Conservation (phyloP, 2,888 invertebrate species). For the Pollenia angustigena region DNA sequence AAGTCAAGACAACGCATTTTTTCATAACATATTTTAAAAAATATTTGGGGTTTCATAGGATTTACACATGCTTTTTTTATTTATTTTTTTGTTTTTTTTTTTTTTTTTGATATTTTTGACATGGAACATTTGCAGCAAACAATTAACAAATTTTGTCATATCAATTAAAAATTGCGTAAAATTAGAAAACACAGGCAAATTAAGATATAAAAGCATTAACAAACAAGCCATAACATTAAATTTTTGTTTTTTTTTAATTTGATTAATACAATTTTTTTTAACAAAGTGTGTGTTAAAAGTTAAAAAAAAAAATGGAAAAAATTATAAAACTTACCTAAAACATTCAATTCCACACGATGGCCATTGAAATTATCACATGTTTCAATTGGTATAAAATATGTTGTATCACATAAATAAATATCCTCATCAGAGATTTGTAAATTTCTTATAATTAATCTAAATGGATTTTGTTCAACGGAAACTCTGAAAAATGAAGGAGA, state of each 20-base stretch:
- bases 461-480: constrained; percentile 80
- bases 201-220: constrained; percentile 11
- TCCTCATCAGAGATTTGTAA: constrained; percentile 90
- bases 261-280: constrained; percentile 13
- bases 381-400: constrained; percentile 90
- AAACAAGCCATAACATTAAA: constrained; percentile 39
- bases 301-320: constrained; percentile 11
- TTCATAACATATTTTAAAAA: not conserved
- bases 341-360: constrained; percentile 90
- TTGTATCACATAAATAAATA: constrained; percentile 91
- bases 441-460: constrained; percentile 83
- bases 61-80: constrained; percentile 61
- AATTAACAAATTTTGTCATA: not conserved
- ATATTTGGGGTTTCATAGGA: constrained; percentile 50
- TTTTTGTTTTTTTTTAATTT: constrained; percentile 1
- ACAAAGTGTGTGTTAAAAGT: not conserved
- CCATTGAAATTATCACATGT: constrained; percentile 88
- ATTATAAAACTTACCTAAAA: constrained; percentile 87
- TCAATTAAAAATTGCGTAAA: not conserved
- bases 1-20: constrained; percentile 54
- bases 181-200: constrained; percentile 30
- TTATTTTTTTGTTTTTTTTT: too few species aligned
- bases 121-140: not conserved
- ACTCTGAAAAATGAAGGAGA: constrained; percentile 75
- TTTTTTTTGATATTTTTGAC: not conserved